Base-by-base conservation (phyloP, 2,888 invertebrate genomes). In the Drosophila phalerata region DNA sequence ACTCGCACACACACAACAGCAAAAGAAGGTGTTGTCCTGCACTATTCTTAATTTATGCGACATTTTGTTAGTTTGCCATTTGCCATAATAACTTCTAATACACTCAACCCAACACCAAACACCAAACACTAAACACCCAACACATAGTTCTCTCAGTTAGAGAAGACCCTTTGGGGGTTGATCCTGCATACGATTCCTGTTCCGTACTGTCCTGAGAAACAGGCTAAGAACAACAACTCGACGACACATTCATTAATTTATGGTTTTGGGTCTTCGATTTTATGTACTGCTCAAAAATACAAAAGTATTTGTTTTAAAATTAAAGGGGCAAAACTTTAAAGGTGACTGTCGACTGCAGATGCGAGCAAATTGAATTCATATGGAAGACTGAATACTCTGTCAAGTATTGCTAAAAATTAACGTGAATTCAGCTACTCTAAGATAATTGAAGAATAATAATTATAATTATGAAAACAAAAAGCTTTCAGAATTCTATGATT, bases 81-180 rank as follows among this genome's bases (percentile, higher is more conserved):
- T 78, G 69, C 66, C 69, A 69, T 87, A 87, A 87, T 89, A 89
- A 85, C 83, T 87, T 89, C 88, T 77, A 87, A 83, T 87, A 76
- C 76, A 79, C 79, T 32, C 49, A 19, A 52, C 22, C 32, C 45
- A 37, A 25, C 30, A 52, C 48, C 22, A 25, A 42, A 47, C 17
- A 52, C 22, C 32, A 34, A 37, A 25, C 30, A 52, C 48, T 17
- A 25, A 42, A 47, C 17, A 22, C 15, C n/a, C n/a, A n/a, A 47
- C 47, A 28, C 42, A 42, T 6, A 43, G 10, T 48, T 40, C 40
- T 40, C 17, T 17, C 5, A 38, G 15, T 22, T 22, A 22, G 22
- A 17, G 42, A 43, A 61, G 79, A 77, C 71, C 88, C 76, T 73
- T 67, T 58, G 73, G 68, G 75, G 78, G 72, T 65, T 73, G 63